phyloP scores from a whole-genome alignment of 2,797 vertebrate species.

The Fistularia commersonii region DNA sequence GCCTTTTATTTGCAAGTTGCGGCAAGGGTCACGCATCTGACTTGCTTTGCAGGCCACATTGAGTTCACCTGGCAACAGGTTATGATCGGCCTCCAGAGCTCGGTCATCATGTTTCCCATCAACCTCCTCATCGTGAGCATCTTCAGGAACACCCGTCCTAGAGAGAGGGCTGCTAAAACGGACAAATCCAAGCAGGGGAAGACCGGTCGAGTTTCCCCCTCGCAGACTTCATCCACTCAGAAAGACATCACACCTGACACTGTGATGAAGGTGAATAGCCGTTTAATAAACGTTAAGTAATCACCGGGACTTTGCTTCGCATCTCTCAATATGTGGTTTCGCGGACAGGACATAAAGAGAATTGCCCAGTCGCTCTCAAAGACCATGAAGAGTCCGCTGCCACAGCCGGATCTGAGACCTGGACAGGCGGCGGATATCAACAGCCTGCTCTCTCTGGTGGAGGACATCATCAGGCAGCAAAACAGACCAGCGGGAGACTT shows the following conservation, averaged over 20 bases:
- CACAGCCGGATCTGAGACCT: constrained; percentile 64
- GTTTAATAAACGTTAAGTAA: not conserved
- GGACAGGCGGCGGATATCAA: constrained; percentile 83
- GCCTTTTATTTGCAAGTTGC: no score
- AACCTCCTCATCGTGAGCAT: constrained; percentile 95
- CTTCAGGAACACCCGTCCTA: constrained; percentile 83
- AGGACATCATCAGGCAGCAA: constrained; percentile 84
- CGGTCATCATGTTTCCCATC: constrained; percentile 95
- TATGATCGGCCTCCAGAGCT: constrained; percentile 93
- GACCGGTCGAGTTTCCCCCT: constrained; percentile 67
- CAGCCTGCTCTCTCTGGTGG: constrained; percentile 83
- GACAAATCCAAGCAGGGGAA: constrained; percentile 69
- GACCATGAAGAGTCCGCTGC: constrained; percentile 77
- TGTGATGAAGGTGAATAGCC: constrained; percentile 80
- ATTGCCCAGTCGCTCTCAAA: constrained; percentile 86
- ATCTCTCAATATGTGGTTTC: constrained; percentile 9
- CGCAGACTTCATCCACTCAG: constrained; percentile 54
- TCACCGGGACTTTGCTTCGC: not conserved
- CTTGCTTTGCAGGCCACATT: constrained; percentile 79
- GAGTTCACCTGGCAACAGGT: constrained; percentile 96
- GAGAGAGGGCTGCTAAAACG: constrained; percentile 47
- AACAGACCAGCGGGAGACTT: constrained; percentile 70
- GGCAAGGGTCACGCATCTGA: no score
- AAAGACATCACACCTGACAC: constrained; percentile 82
- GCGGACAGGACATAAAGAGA: constrained; percentile 82